Conservation (phyloP, 37 sponge, comb jelly and placozoan species). For the Beroe ovata region DNA sequence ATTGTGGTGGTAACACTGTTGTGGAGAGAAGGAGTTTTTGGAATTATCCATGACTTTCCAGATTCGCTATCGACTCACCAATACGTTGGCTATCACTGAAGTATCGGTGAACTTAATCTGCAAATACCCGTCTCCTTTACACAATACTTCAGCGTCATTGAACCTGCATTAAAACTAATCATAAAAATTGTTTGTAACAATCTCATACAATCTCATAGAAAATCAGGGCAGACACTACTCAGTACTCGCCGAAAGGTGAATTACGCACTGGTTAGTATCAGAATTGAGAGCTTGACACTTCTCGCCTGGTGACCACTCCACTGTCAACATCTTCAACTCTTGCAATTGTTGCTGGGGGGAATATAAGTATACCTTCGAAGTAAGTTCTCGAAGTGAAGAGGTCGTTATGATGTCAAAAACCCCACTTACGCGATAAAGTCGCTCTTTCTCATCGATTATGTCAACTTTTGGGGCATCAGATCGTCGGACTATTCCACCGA, state of each 20-base stretch:
- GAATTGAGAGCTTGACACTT: slow-evolving; percentile 53
- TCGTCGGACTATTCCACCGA: neutral
- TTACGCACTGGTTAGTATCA: slow-evolving; percentile 38
- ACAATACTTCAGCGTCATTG: slow-evolving; percentile 28
- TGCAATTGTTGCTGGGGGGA: slow-evolving; percentile 46
- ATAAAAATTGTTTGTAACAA: too few species aligned
- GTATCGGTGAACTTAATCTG: slow-evolving; percentile 5
- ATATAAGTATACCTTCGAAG: neutral
- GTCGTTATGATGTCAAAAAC: too few species aligned
- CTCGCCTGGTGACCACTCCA: slow-evolving; percentile 22
- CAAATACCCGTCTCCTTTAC: slow-evolving; percentile 26
- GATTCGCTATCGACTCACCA: too few species aligned
- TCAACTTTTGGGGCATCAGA: slow-evolving; percentile 34
- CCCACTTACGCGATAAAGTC: slow-evolving; percentile 39
- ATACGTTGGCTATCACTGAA: slow-evolving; percentile 8
- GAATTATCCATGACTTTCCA: too few species aligned
- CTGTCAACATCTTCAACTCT: slow-evolving; percentile 55
- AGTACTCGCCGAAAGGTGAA: too few species aligned
- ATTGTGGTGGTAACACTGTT: too few species aligned
- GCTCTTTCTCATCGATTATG: slow-evolving; percentile 62
- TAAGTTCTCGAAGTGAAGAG: too few species aligned
- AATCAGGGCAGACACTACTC: too few species aligned
- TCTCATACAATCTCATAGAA: too few species aligned
- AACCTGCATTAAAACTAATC: too few species aligned
- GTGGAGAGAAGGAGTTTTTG: too few species aligned